Base-by-base conservation (phyloP, 2,113 vertebrate species). In the Hoplias malabaricus region DNA sequence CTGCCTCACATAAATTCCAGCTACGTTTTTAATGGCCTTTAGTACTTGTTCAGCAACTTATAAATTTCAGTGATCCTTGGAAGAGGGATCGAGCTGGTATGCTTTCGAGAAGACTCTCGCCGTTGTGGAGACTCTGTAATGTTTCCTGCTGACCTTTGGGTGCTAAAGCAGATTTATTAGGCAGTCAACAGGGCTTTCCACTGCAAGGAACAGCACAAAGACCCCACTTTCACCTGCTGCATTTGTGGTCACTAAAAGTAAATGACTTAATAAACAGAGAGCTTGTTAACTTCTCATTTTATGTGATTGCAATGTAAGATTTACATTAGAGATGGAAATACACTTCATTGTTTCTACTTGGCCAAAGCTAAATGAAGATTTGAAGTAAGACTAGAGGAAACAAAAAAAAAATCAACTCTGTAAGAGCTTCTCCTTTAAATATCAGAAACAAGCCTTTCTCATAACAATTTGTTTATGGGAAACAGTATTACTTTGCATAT, bases 41-140 rank as follows among this genome's bases (percentile, higher is more conserved):
- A 83, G 83, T 83, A 85, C 70, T 85, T 85, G 82, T 84, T 84
- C 82, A 86, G 81, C 80, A 85, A 83, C 77, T 67, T 84, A 77
- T 77, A 84, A 25, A 84, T 83, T 81, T 67, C 79, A 80, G 69
- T 83, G 79, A 80, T 84, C 85, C 80, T 80, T 79, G 80, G 75
- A 82, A 81, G 79, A 85, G 78, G 56, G 48, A 77, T 73, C 50
- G 78, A 77, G 73, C 78, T 73, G 40, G 63, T 71, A 53, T 65
- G 83, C 73, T 81, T 69, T 79, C 23, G 71, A 80, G 78, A 78
- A 53, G 69, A 83, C 73, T 78, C 69, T 62, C 36, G 38, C 73
- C 40, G 8, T 75, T 71, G 73, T 68, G 54, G 77, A 82, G 78
- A 68, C 80, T 77, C 53, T 79, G 73, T 81, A 80, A 82, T 84